These are phyloP conservation scores for Psilopsiagon aymara DNA, from an alignment of 2,113 vertebrate species.

Conservation along the genomic window DNA sequence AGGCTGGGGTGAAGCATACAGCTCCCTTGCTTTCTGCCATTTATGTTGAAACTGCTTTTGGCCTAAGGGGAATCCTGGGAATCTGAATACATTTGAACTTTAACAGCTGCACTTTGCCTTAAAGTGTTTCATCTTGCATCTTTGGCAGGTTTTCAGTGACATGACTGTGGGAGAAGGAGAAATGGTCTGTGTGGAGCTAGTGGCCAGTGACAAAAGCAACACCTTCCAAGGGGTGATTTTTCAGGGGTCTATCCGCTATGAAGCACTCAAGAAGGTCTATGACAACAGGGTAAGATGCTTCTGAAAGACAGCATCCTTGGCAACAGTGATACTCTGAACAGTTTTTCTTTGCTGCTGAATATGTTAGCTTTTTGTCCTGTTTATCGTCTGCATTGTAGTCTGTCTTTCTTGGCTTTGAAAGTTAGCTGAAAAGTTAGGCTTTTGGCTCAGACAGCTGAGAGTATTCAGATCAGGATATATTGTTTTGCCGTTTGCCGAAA, in stretches of 20 bases:
- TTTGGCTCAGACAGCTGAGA: not conserved
- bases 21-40: not conserved
- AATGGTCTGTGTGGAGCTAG: conserved; percentile 98
- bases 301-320: not conserved
- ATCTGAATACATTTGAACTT: not conserved
- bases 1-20: not conserved
- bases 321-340: not conserved
- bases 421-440: not conserved
- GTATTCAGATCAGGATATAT: not conserved
- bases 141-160: conserved; percentile 90
- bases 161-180: conserved; percentile 98
- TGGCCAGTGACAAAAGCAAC: conserved; percentile 96
- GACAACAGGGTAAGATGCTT: conserved; percentile 90
- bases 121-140: not conserved
- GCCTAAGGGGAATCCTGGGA: not conserved
- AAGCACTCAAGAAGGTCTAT: conserved; percentile 97
- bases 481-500: not conserved
- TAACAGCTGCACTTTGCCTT: not conserved
- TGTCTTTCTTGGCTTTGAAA: not conserved
- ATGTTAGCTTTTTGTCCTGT: not conserved
- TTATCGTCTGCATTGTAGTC: not conserved
- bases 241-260: conserved; percentile 98
- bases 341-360: not conserved
- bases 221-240: conserved; percentile 98
- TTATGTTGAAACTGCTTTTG: not conserved